Base-by-base conservation (phyloP, 2,888 invertebrate species). In the Alentia gelatinosa region DNA sequence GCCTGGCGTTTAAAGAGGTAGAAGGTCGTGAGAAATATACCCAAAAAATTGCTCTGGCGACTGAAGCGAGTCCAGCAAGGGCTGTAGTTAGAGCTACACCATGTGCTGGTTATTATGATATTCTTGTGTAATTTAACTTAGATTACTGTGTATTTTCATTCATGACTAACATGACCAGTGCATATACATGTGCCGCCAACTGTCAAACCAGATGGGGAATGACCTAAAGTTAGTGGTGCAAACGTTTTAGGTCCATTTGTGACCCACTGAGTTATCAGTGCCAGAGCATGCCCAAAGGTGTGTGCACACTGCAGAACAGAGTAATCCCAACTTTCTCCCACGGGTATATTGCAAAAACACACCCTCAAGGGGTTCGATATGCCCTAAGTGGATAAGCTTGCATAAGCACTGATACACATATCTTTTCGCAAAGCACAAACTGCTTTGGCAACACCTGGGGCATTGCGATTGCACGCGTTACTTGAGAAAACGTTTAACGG, bases 61-160 rank as follows among this genome's bases (percentile, higher is more conserved):
- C 15, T 5, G 63, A 63, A 26, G n/a, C 5, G 12, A n/a, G 63
- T 12, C 23, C 19, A 26, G 63, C 23, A n/a, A n/a, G n/a, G 26
- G 63, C 26, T 5, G 63, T n/a, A 15, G 12, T 12, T 63, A 26
- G 26, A 63, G 15, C 19, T 23, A 75, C 75, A 75, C 0, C 79
- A 79, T 79, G 79, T 79, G 79, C 37, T 79, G 79, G 79, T 35
- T 63, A 15, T 37, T 79, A 37, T 37, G 7, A 35, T 35, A 79
- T 79, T 79, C 79, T 35, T 79, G 79, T 79, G 79, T 79, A 33
- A 37, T 79, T 79, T 35, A 79, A 74, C 79, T 37, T 1, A 1
- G 39, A 37, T 37, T 79, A 19, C 37, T 35, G n/a, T n/a, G n/a
- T n/a, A n/a, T n/a, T n/a, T n/a, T n/a, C n/a, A n/a, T n/a, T n/a